These are phyloP conservation scores for Enteromius anoplus DNA, from an alignment of 2,797 vertebrate genomes.

Conservation along the genomic window DNA sequence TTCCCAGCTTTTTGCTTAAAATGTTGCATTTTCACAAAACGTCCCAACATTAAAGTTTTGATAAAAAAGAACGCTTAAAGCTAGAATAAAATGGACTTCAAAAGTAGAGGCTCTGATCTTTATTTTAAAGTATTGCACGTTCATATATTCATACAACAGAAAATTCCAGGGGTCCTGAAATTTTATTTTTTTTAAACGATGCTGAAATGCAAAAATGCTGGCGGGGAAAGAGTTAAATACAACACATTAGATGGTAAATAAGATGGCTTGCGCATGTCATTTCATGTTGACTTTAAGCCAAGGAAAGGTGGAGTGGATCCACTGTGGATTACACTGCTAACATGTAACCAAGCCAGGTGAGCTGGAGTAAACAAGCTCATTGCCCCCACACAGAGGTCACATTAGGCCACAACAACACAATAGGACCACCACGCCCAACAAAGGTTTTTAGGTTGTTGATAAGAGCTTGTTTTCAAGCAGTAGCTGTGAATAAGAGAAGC, in stretches of 20 bases:
- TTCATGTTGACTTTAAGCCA: conserved; percentile 9
- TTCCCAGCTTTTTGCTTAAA: too few relatives aligned
- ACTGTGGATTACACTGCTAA: conserved; percentile 38
- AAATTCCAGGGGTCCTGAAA: too few relatives aligned
- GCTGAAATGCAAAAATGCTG: not conserved
- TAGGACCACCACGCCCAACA: conserved; percentile 53
- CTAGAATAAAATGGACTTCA: too few relatives aligned
- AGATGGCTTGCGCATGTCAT: not conserved
- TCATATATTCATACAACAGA: too few relatives aligned
- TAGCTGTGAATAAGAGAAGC: conserved; percentile 33
- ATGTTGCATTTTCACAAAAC: too few relatives aligned
- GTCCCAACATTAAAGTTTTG: too few relatives aligned
- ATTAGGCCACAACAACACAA: conserved; percentile 53
- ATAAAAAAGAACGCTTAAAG: too few relatives aligned
- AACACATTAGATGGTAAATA: not conserved
- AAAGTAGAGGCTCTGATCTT: too few relatives aligned
- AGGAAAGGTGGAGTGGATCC: conserved; percentile 31
- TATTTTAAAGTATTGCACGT: too few relatives aligned
- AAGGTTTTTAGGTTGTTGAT: conserved; percentile 53
- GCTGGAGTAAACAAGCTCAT: conserved; percentile 15
- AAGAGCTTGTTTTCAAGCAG: conserved; percentile 44
- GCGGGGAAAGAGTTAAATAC: not conserved
- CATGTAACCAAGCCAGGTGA: conserved; percentile 54
- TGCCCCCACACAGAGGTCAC: conserved; percentile 34
- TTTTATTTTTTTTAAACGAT: too few relatives aligned